Base-by-base conservation (phyloP, 2,797 vertebrate genomes). In the Cuniculus paca region DNA sequence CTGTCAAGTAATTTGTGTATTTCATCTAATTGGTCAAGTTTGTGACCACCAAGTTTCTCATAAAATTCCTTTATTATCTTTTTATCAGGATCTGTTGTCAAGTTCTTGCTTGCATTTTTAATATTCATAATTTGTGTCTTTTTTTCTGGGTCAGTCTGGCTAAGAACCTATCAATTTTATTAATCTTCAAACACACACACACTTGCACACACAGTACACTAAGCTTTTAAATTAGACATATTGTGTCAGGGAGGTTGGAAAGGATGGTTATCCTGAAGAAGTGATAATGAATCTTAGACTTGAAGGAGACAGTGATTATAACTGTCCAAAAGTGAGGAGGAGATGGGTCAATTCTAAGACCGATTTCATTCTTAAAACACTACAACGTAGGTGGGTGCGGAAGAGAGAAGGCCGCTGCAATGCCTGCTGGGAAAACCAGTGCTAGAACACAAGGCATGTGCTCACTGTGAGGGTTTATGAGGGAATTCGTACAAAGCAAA, bases 61-160 rank as follows among this genome's bases (percentile, higher is more conserved):
- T 93, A 70, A 95, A 89, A 85, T 86, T 75, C 14, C 16, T 87
- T 93, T 82, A 22, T 79, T 78, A 48, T 78, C n/a, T 14, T 63
- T 85, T 78, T 78, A 83, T 77, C 54, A 58, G 6, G 6, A 7
- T 74, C 36, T 34, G 2, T 39, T 31, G 12, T 75, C 26, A 75
- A 78, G 39, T 45, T 31, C 11, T 88, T n/a, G 28, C 63, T 70
- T 80, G 87, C 48, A 83, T 58, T 83, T 93, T 70, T 74, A 17
- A 20, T 90, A 80, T 74, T 75, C 48, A 13, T 26, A 87, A 70
- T 95, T 78, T 92, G 58, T 2, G 4, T 22, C 2, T 65, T 85
- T 83, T 75, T 65, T 82, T 79, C 36, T 56, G 84, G 5, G 10
- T 58, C 70, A 28, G 7, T 50, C 42, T 75, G 11, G n/a, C 79